Conservation (phyloP, 2,888 invertebrate species). For the Ypsolopha scabrella region DNA sequence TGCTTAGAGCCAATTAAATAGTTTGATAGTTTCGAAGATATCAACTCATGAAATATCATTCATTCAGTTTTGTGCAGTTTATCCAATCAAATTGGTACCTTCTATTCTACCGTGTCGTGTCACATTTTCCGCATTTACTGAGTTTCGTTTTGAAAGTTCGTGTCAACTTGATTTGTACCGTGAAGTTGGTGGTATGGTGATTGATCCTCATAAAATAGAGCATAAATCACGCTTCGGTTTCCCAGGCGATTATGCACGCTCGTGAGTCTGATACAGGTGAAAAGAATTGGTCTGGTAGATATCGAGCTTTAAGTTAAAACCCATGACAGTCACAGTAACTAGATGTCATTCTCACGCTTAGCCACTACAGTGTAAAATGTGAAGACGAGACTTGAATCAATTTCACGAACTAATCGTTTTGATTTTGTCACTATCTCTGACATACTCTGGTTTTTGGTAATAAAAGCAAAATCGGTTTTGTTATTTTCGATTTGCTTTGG, state of each 20-base stretch:
- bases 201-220: conserved; percentile 24
- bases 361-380: not conserved
- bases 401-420: conserved; percentile 10
- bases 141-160: conserved; percentile 14
- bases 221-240: conserved; percentile 24
- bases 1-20: too few species aligned
- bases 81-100: conserved; percentile 7
- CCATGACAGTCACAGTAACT: not conserved
- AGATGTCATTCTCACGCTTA: conserved; percentile 1
- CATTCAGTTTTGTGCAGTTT: conserved; percentile 5
- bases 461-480: too few species aligned
- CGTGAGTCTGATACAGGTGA: conserved; percentile 20
- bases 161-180: conserved; percentile 14
- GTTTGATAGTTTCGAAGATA: too few species aligned
- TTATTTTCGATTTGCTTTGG: too few species aligned
- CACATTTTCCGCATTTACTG: conserved; percentile 9
- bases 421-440: conserved; percentile 4
- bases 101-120: conserved; percentile 8
- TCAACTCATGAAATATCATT: too few species aligned
- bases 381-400: conserved; percentile 9
- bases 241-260: conserved; percentile 27
- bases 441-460: not conserved
- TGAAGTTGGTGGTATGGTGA: conserved; percentile 14
- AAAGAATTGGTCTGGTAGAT: conserved; percentile 11
- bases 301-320: conserved; percentile 5